A percentile compares a stretch with the other conserved stretches of the same genome.
Conservation (phyloP, 2,888 invertebrate species). For the Creontiades dilutus region DNA sequence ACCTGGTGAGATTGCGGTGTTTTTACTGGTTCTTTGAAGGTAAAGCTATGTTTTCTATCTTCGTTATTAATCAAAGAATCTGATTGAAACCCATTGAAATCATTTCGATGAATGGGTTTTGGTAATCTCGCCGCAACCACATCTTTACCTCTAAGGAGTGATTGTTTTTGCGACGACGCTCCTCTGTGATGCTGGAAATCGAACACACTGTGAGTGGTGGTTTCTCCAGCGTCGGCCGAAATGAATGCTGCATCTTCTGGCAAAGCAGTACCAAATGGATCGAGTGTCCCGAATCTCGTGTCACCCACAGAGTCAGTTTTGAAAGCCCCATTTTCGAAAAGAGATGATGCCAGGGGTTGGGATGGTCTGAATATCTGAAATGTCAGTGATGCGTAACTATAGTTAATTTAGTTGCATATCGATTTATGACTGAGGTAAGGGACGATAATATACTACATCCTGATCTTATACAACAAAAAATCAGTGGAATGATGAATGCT, state of each 20-base stretch:
- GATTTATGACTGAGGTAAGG: too few relatives aligned
- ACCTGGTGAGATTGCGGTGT: background rate
- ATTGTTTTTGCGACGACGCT: background rate
- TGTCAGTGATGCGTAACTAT: too few relatives aligned
- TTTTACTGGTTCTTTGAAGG: background rate
- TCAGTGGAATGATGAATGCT: too few relatives aligned
- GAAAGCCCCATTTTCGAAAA: background rate
- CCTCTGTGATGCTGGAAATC: background rate
- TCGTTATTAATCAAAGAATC: background rate
- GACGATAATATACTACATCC: too few relatives aligned
- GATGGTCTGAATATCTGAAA: constrained; percentile 11
- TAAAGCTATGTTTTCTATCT: background rate
- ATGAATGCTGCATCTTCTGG: background rate
- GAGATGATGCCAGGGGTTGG: background rate
- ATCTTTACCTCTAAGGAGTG: background rate
- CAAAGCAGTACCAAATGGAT: background rate
- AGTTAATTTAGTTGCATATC: too few relatives aligned
- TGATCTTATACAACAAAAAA: too few relatives aligned
- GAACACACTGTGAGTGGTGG: background rate
- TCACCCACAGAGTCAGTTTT: background rate
- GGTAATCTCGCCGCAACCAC: background rate
- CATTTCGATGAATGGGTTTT: background rate
- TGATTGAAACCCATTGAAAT: constrained; percentile 17
- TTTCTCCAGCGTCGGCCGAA: background rate
- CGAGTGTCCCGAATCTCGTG: background rate